Conservation (phyloP, 1,140 invertebrate species). For the Adelges cooleyi region DNA sequence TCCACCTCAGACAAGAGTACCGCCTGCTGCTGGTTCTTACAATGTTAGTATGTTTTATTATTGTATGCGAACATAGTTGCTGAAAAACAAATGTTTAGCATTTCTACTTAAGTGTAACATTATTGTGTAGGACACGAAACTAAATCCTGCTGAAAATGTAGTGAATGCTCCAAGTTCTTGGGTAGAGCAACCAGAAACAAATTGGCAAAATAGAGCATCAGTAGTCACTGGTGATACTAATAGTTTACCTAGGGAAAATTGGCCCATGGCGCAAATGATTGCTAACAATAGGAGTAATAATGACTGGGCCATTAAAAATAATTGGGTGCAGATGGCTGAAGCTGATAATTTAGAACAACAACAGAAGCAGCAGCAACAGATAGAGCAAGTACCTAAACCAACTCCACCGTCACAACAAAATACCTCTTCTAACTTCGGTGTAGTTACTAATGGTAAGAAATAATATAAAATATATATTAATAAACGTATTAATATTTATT, state of each 20-base stretch:
- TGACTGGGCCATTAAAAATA: constrained; percentile 13
- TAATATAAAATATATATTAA: neutral
- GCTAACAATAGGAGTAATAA: neutral
- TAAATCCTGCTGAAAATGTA: neutral
- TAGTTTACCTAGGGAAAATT: constrained; percentile 13
- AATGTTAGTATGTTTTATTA: neutral
- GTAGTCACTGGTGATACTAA: neutral
- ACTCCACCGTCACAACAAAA: neutral
- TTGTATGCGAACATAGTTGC: too few relatives aligned
- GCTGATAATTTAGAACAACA: neutral
- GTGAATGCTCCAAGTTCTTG: neutral
- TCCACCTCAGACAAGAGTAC: neutral
- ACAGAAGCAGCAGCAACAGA: too few relatives aligned
- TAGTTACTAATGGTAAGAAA: constrained; percentile 12
- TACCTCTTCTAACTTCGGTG: constrained; percentile 6
- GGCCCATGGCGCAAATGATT: neutral
- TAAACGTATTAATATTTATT: too few relatives aligned
- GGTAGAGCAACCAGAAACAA: neutral
- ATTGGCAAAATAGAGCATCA: neutral
- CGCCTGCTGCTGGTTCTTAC: neutral
- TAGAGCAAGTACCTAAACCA: neutral
- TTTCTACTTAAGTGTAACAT: too few relatives aligned
- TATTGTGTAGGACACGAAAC: constrained; percentile 6
- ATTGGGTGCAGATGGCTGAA: constrained; percentile 10
- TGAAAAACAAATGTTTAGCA: too few relatives aligned